Conservation (phyloP, 2,113 vertebrate genomes). For the Monopterus albus region DNA sequence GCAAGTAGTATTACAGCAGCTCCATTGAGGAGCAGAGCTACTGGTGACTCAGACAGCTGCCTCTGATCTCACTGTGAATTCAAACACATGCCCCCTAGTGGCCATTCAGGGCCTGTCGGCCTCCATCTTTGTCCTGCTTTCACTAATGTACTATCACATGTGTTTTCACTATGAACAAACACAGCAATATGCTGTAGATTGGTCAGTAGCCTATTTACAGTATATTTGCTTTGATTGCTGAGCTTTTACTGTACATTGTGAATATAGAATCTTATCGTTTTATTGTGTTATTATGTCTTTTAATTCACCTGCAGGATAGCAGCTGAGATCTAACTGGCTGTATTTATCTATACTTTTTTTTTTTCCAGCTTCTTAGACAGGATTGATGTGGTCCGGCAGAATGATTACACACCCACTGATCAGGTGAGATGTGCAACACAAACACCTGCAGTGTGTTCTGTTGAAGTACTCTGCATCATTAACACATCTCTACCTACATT, state of each 20-base stretch:
- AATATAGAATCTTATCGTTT: background rate
- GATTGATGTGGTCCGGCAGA: conserved; percentile 74
- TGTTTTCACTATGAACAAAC: background rate
- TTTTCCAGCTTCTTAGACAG: conserved; percentile 76
- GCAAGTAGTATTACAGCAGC: conserved; percentile 75
- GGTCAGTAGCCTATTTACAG: too few relatives aligned
- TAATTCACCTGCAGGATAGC: background rate
- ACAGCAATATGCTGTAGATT: background rate
- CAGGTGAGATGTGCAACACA: conserved; percentile 59
- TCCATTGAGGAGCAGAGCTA: conserved; percentile 77
- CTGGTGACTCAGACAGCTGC: conserved; percentile 74
- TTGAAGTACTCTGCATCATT: too few relatives aligned
- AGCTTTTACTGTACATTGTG: background rate
- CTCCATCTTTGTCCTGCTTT: conserved; percentile 27
- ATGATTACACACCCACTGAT: conserved; percentile 78
- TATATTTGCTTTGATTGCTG: background rate
- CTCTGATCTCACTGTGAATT: conserved; percentile 63
- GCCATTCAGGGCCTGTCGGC: background rate
- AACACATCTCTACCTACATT: background rate
- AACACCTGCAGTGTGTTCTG: background rate
- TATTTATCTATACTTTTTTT: conserved; percentile 24
- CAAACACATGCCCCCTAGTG: conserved; percentile 66
- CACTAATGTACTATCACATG: background rate
- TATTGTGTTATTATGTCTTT: background rate
- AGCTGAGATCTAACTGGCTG: background rate